Conservation (phyloP, 2,113 vertebrate species). For the Thermophis baileyi region DNA sequence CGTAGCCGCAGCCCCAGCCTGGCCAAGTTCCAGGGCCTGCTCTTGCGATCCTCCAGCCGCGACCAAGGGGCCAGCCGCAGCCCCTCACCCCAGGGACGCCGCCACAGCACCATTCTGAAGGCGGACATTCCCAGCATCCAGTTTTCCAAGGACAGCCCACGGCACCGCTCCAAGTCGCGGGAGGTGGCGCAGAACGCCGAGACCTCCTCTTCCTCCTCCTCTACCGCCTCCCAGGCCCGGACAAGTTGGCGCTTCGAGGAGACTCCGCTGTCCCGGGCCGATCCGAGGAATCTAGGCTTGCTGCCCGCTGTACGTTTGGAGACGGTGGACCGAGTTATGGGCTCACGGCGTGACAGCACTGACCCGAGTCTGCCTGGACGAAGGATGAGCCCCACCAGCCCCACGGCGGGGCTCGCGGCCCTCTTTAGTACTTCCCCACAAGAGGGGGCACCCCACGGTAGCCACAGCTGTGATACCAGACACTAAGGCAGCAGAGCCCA, state of each 20-base stretch:
- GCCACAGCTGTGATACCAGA: constrained; percentile 27
- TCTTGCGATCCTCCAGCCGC: constrained; percentile 76
- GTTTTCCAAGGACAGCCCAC: constrained; percentile 48
- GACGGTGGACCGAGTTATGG: constrained; percentile 55
- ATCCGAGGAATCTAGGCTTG: constrained; percentile 66
- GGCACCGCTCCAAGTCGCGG: constrained; percentile 40
- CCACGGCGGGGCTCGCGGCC: background rate
- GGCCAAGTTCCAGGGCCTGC: constrained; percentile 86
- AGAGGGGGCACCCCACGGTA: constrained; percentile 31
- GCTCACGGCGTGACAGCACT: background rate
- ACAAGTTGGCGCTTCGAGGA: constrained; percentile 25
- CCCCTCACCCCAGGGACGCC: constrained; percentile 77
- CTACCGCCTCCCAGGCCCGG: constrained; percentile 33
- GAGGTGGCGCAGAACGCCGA: constrained; percentile 36
- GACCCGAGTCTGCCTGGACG: constrained; percentile 20
- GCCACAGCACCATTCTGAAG: constrained; percentile 41
- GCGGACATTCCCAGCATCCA: constrained; percentile 71
- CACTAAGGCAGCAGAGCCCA: background rate
- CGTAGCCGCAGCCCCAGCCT: constrained; percentile 83
- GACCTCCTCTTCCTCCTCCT: background rate
- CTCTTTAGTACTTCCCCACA: constrained; percentile 34
- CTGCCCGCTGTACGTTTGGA: constrained; percentile 67
- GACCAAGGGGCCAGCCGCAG: constrained; percentile 75
- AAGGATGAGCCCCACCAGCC: constrained; percentile 52
- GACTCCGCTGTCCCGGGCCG: constrained; percentile 52